phyloP scores from a whole-genome alignment of 2,888 invertebrate species.

The Melitaea athalia region DNA sequence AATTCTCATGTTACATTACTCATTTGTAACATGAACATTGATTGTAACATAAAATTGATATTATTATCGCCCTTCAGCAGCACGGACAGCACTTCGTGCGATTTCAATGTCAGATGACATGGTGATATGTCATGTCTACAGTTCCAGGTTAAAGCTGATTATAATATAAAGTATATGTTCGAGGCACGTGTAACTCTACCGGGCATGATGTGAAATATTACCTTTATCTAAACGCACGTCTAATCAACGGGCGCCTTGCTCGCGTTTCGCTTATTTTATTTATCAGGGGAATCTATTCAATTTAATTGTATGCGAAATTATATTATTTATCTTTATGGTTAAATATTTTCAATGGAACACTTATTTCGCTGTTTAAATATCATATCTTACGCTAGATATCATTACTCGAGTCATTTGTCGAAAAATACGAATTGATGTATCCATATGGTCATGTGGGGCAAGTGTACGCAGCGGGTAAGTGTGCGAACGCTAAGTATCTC shows the following conservation, averaged over 20 bases:
- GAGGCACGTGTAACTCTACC: slow-evolving; percentile 9
- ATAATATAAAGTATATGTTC: neutral
- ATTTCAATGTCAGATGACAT: slow-evolving; percentile 5
- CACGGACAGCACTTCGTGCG: neutral
- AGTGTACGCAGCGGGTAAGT: no score
- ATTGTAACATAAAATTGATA: neutral
- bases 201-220: slow-evolving; percentile 3
- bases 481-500: no score
- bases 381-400: no score
- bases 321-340: neutral
- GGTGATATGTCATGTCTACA: slow-evolving; percentile 7
- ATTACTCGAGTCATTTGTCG: no score
- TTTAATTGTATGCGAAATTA: neutral
- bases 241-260: neutral
- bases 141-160: neutral
- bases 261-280: neutral
- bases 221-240: neutral
- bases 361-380: no score
- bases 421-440: no score
- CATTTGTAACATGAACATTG: no score
- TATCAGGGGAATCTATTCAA: neutral
- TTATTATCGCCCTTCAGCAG: neutral
- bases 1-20: neutral
- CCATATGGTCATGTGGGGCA: no score
- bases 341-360: neutral